Conservation (phyloP, 1,140 invertebrate genomes). For the Babylonia areolata region DNA sequence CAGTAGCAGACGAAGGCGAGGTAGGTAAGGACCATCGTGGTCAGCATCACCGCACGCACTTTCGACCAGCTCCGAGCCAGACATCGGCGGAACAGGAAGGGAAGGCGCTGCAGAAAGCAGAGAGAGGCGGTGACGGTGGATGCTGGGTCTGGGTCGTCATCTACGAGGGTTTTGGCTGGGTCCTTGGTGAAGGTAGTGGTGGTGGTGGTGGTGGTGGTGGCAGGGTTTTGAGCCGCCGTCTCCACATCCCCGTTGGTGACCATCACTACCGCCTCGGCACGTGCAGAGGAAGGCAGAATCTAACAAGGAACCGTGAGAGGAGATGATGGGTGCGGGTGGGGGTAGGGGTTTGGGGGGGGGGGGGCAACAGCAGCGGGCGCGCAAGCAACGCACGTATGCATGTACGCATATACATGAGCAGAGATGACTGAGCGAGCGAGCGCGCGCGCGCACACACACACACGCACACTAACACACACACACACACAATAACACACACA, state of each 20-base stretch:
- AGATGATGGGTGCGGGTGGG: too few relatives aligned
- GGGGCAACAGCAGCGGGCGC: background rate
- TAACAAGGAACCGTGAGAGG: too few relatives aligned
- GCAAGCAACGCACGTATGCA: background rate
- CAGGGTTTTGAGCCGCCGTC: background rate
- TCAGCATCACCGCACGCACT: background rate
- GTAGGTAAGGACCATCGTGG: background rate
- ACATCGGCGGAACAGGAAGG: background rate
- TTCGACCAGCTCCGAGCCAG: background rate
- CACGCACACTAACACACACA: background rate
- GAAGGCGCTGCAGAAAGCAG: background rate
- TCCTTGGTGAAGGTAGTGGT: too few relatives aligned
- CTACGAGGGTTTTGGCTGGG: too few relatives aligned
- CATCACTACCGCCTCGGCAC: too few relatives aligned
- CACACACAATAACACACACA: background rate
- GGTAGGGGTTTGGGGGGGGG: background rate
- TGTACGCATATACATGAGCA: background rate
- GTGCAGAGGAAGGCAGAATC: too few relatives aligned
- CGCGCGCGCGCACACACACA: background rate
- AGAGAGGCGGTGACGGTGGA: background rate
- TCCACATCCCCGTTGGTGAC: too few relatives aligned
- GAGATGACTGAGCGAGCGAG: background rate
- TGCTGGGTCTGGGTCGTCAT: background rate
- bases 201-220: too few relatives aligned
- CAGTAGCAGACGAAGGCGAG: slow-evolving; percentile 19